Percentiles rank a stretch among this genome's conserved stretches.
Conservation (phyloP, 2,113 vertebrate species). For the Fulmarus glacialis region DNA sequence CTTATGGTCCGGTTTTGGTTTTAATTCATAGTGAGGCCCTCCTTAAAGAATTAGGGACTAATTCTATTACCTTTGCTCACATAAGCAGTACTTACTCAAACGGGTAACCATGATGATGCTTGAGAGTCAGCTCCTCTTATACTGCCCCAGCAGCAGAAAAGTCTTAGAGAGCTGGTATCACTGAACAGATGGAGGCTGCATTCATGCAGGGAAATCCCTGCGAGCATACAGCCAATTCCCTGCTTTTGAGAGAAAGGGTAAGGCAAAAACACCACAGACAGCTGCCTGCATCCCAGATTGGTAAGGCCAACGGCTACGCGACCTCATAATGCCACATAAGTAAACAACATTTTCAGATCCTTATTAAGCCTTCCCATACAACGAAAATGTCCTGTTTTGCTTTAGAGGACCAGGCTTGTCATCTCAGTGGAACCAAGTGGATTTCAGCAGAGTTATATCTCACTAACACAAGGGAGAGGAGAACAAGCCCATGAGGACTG, state of each 20-base stretch:
- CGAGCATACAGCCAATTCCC: background rate
- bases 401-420: background rate
- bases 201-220: background rate
- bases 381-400: background rate
- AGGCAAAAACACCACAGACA: background rate
- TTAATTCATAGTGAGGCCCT: background rate
- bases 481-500: background rate
- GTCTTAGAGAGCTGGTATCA: background rate
- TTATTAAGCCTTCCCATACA: background rate
- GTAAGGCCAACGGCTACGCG: background rate
- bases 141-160: background rate
- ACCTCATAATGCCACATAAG: background rate
- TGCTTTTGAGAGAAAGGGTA: background rate
- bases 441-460: background rate
- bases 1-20: background rate
- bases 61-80: background rate
- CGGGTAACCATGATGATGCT: background rate
- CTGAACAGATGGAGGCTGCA: background rate
- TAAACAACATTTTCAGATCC: background rate
- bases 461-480: background rate
- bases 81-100: background rate
- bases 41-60: background rate
- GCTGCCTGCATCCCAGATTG: background rate
- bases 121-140: background rate
- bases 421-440: background rate